A percentile compares a stretch with the other conserved stretches of the same genome.
phyloP scores from a whole-genome alignment of 2,888 invertebrate species.

The Galeopsomyia nigrocyanea region DNA sequence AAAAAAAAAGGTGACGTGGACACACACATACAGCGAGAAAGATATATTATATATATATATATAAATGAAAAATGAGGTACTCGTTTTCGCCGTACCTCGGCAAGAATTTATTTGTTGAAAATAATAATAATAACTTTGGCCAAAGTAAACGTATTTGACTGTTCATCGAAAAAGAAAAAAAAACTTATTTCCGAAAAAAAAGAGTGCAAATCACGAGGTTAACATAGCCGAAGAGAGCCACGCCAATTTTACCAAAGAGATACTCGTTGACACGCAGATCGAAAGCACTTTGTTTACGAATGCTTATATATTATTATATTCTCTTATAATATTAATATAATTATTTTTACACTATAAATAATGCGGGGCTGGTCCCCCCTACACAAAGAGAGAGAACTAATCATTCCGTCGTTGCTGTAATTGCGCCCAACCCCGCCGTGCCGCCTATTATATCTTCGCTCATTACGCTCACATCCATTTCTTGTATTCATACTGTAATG shows the following conservation, averaged over 20 bases:
- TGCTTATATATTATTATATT: conserved; percentile 14
- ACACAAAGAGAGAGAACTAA: conserved; percentile 29
- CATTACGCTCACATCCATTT: not conserved
- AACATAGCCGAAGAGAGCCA: conserved; percentile 38
- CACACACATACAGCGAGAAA: conserved; percentile 25
- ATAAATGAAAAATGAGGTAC: conserved; percentile 29
- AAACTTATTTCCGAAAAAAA: conserved; percentile 4
- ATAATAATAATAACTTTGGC: conserved; percentile 29
- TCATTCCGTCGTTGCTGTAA: conserved; percentile 45
- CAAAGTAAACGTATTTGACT: conserved; percentile 43
- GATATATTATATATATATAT: conserved; percentile 21
- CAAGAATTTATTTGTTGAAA: conserved; percentile 40
- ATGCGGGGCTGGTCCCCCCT: conserved; percentile 60
- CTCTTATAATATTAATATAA: conserved; percentile 2
- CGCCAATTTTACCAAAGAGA: conserved; percentile 47
- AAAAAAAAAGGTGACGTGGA: conserved; percentile 5
- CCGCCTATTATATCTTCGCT: too few relatives aligned
- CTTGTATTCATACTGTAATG: conserved; percentile 22
- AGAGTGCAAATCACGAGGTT: conserved; percentile 5
- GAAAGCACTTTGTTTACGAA: conserved; percentile 46
- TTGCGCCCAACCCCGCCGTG: conserved; percentile 7
- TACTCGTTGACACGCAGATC: conserved; percentile 46
- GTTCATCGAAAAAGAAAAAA: conserved; percentile 35
- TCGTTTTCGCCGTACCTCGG: conserved; percentile 26
- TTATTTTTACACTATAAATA: conserved; percentile 37